A percentile compares a stretch with the other conserved stretches of the same genome.
phyloP scores from a whole-genome alignment of 2,888 invertebrate species.

The Nudaria mundana region DNA sequence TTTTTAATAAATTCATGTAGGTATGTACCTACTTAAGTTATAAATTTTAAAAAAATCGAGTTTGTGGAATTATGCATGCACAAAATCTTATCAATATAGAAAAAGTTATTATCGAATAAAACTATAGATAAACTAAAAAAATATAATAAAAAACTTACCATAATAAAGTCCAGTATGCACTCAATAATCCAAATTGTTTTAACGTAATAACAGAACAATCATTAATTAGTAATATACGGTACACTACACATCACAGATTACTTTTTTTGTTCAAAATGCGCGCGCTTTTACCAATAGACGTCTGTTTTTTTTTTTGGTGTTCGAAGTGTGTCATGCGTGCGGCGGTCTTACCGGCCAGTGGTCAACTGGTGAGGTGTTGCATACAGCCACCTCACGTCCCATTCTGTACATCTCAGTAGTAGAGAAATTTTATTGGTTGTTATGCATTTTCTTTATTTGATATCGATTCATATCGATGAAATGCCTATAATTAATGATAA shows the following conservation, averaged over 20 bases:
- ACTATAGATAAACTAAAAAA: background rate
- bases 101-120: no score
- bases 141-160: conserved; percentile 25
- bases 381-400: conserved; percentile 12
- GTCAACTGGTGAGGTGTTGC: conserved; percentile 57
- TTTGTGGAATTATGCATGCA: no score
- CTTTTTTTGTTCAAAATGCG: conserved; percentile 26
- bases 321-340: conserved; percentile 46
- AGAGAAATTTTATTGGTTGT: conserved; percentile 27
- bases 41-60: no score
- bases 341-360: conserved; percentile 64
- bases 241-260: conserved; percentile 34
- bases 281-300: conserved; percentile 22
- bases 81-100: no score
- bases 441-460: conserved; percentile 1
- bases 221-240: conserved; percentile 15
- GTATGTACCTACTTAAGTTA: no score
- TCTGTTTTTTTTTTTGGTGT: conserved; percentile 20
- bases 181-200: conserved; percentile 31
- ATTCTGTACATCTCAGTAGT: conserved; percentile 23
- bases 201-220: conserved; percentile 27
- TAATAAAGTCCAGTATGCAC: conserved; percentile 29
- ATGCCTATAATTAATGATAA: no score
- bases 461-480: no score
- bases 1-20: no score